Base-by-base conservation (phyloP, 1,140 invertebrate genomes). In the Trichonephila clavata region DNA sequence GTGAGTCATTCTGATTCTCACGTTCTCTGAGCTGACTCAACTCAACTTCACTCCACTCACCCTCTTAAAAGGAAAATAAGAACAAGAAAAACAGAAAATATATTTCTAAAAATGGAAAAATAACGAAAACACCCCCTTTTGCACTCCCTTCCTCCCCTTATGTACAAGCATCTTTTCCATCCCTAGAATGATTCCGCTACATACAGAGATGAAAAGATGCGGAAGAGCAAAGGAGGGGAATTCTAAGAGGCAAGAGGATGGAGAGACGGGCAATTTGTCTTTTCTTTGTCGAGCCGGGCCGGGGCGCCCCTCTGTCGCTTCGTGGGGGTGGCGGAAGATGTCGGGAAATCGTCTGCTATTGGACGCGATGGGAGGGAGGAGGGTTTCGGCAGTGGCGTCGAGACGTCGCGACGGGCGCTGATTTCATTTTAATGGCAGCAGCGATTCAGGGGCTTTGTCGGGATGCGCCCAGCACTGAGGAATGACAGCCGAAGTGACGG, bases 61-160 rank as follows among this genome's bases (percentile, higher is more conserved):
- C 68, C 24, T 16, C 24, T 16, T 3, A 71, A 71, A 27, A 27
- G 13, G 24, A 61, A 83, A 39, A 39, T 6, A 86, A 59, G 24
- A 21, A 60, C 24, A 86, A 61, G 14, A n/a, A 61, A 68, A 50
- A 6, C 60, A 43, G 32, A 18, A 43, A 65, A 90, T 24, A 90
- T 80, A 80, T 90, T 90, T 90, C 87, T 90, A 80, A 90, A 88
- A 90, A 90, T 90, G 87, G 87, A 90, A 90, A 71, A 71, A 71
- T 90, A 90, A 90, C 65, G 63, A 80, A 77, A 90, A 27, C 87
- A 32, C 65, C 59, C 24, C 0, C 21, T 18, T 16, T n/a, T 83
- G n/a, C 27, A 43, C 39, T 7, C 24, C 13, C 68, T n/a, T 5
- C 13, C 68, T n/a, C 5, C n/a, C 24, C 68, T 24, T 16, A 10